phyloP scores from a whole-genome alignment of 2,888 invertebrate genomes.

The Drosophila longiperda region DNA sequence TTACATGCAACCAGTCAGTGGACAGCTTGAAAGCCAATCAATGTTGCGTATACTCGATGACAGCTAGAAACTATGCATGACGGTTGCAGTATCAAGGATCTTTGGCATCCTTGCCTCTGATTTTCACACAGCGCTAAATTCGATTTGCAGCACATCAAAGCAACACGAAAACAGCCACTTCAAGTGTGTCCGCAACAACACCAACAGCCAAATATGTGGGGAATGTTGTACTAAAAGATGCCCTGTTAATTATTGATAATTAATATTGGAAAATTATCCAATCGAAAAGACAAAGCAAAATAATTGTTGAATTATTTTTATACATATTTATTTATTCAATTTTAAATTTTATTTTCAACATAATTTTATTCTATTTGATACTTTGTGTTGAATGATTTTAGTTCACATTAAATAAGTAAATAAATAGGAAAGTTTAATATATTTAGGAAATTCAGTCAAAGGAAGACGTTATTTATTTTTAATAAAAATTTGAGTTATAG shows the following conservation, averaged over 20 bases:
- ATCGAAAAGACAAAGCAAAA: background rate
- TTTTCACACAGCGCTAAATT: slow-evolving; percentile 58
- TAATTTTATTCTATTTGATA: too few relatives aligned
- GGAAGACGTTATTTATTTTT: too few relatives aligned
- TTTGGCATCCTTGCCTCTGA: slow-evolving; percentile 24
- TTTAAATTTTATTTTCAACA: too few relatives aligned
- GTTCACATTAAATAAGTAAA: too few relatives aligned
- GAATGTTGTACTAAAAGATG: slow-evolving; percentile 18
- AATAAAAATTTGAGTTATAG: background rate
- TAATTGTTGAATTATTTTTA: too few relatives aligned
- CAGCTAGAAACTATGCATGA: slow-evolving; percentile 22
- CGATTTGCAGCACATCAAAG: slow-evolving; percentile 77
- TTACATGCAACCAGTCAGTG: slow-evolving; percentile 53
- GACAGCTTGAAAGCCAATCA: slow-evolving; percentile 74
- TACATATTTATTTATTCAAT: too few relatives aligned
- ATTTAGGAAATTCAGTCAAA: background rate
- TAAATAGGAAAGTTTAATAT: too few relatives aligned
- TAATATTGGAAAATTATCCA: background rate
- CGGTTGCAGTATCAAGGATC: background rate
- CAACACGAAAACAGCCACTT: slow-evolving; percentile 25
- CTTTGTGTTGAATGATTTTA: too few relatives aligned
- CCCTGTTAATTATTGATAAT: background rate
- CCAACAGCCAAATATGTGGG: slow-evolving; percentile 26
- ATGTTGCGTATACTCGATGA: slow-evolving; percentile 69
- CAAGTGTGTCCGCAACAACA: slow-evolving; percentile 16